These are phyloP conservation scores for Caenorhabditis drosophilae DNA, from an alignment of 2,888 invertebrate genomes.

Conservation along the genomic window DNA sequence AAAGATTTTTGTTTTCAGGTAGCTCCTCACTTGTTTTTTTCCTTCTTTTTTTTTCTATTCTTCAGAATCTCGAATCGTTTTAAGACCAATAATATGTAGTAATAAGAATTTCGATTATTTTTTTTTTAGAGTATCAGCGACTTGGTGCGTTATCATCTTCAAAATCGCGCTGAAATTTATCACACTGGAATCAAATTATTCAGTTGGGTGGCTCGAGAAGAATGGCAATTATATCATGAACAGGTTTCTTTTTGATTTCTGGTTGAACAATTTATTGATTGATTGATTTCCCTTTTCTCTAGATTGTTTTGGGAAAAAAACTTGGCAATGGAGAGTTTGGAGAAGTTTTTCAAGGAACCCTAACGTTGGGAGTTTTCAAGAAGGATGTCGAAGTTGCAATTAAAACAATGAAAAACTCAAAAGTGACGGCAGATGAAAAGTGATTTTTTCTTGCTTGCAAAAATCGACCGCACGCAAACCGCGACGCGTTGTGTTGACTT, in stretches of 20 bases:
- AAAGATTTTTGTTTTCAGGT: conserved; percentile 51
- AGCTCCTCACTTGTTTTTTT: conserved; percentile 1
- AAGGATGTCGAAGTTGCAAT: conserved; percentile 51
- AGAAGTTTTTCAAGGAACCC: conserved; percentile 45
- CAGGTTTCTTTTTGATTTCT: conserved; percentile 22
- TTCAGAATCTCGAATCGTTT: too few relatives aligned
- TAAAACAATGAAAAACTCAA: conserved; percentile 48
- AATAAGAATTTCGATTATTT: too few relatives aligned
- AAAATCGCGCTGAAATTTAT: conserved; percentile 36
- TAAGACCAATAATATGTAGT: conserved; percentile 4
- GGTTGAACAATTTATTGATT: neutral
- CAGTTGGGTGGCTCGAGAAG: conserved; percentile 36
- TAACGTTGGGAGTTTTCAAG: conserved; percentile 47
- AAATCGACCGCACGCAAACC: too few relatives aligned
- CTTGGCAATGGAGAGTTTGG: conserved; percentile 57
- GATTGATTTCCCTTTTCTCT: neutral
- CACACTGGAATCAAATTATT: conserved; percentile 28
- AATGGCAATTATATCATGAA: conserved; percentile 58
- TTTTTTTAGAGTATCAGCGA: conserved; percentile 43
- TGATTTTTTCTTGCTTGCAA: too few relatives aligned
- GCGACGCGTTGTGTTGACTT: too few relatives aligned
- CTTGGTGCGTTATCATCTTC: conserved; percentile 49
- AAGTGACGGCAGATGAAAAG: conserved; percentile 49
- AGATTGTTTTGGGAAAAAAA: conserved; percentile 42
- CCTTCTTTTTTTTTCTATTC: too few relatives aligned